Evolutionary conservation across 2,113 vertebrate genomes (phyloP), one percentile per base, ranked within the genome.

Genomic region (Australoheros scitulus): DNA sequence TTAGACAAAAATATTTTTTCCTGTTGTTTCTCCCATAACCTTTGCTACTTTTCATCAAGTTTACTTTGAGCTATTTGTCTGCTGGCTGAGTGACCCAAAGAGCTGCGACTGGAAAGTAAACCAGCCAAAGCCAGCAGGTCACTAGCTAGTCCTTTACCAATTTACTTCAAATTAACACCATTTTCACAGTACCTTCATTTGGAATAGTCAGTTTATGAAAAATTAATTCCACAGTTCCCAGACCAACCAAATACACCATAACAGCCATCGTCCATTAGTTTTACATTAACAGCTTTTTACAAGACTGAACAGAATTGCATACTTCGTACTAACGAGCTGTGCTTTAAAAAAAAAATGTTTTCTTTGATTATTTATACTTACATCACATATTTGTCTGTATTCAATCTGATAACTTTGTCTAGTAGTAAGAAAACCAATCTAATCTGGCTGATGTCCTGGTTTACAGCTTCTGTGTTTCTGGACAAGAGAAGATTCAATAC

Each of bases 61-160:
- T 57, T 6, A n/a, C n/a, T 57, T 22, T 57, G 56, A 57, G 56
- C n/a, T 24, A 22, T 57, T 57, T 24, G 56, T n/a, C n/a, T 3
- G n/a, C 13, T 22, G 11, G 56, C 2, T 57, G 29, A 29, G 56
- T 57, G 7, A 29, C 24, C 15, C 15, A 60, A 17, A 60, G 58
- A 0, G 58, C 14, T 0, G 0, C 0, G 0, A 60, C 29, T 17
- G 26, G 17, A 60, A 60, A 60, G 1, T 60, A 7, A 60, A 60
- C 4, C 29, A 29, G 29, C 29, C 29, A 29, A 29, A 29, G 29
- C 58, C 26, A 61, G 59, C 0, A 61, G 59, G 2, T 61, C 59
- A 32, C 59, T 58, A 24, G 11, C 24, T 58, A 14, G 22, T 4
- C 4, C 41, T 2, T 41, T 41, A 24, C 11, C n/a, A 58, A 24